Evolutionary conservation across 2,113 vertebrate species (phyloP).

Genomic region (Gobiocypris rarus): DNA sequence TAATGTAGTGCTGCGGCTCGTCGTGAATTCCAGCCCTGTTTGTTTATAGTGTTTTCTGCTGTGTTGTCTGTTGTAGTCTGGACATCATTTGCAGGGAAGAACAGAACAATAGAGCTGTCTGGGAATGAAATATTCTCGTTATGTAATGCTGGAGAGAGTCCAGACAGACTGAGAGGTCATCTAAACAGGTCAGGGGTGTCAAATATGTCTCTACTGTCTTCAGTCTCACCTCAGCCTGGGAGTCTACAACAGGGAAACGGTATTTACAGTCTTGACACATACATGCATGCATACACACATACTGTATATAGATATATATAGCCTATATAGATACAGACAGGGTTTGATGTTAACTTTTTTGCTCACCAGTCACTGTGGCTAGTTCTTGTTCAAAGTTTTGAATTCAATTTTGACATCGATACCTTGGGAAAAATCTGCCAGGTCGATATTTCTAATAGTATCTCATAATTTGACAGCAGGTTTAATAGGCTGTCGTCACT

Average conservation of each 20-base stretch:
- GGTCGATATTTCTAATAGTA: too few species aligned
- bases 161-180: constrained; percentile 27
- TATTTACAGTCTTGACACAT: background rate
- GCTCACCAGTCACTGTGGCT: too few species aligned
- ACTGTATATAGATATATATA: too few species aligned
- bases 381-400: too few species aligned
- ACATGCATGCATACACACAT: background rate
- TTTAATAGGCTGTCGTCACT: too few species aligned
- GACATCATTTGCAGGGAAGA: constrained; percentile 6
- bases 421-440: too few species aligned
- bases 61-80: constrained; percentile 18
- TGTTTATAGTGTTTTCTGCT: constrained; percentile 25
- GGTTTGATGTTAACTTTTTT: too few species aligned
- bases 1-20: background rate
- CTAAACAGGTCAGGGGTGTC: constrained; percentile 24
- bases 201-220: background rate
- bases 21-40: constrained; percentile 8
- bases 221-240: background rate
- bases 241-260: background rate
- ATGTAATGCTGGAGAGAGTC: constrained; percentile 16
- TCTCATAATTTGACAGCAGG: too few species aligned
- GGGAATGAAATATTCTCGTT: constrained; percentile 23
- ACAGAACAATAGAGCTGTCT: constrained; percentile 23
- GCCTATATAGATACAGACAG: too few species aligned
- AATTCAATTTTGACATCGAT: too few species aligned